Evolutionary conservation across 2,888 invertebrate species (phyloP).

Genomic region (Brachynemurus nebulosus): DNA sequence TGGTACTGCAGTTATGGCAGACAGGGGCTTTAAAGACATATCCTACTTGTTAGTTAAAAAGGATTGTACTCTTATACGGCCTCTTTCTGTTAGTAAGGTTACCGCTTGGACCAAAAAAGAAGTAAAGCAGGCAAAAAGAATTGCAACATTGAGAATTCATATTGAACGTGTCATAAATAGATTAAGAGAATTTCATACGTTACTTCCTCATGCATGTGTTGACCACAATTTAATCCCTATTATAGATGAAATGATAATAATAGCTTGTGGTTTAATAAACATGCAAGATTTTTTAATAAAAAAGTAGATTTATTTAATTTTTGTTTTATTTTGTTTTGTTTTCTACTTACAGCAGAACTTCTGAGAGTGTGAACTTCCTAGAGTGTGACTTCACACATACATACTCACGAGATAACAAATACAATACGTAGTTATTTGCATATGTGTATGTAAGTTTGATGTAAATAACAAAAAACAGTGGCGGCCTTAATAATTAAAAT

Average conservation of each 20-base stretch:
- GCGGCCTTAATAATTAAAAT: too few relatives aligned
- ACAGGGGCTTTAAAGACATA: constrained; percentile 1
- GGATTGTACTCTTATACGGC: not conserved
- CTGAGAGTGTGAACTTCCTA: too few relatives aligned
- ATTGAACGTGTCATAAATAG: constrained; percentile 11
- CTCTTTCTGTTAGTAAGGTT: not conserved
- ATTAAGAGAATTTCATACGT: constrained; percentile 10
- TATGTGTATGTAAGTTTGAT: too few relatives aligned
- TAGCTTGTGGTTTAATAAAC: constrained; percentile 4
- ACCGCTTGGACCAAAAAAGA: constrained; percentile 6
- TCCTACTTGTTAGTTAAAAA: not conserved
- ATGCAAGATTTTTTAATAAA: not conserved
- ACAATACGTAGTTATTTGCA: too few relatives aligned
- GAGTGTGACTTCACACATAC: too few relatives aligned
- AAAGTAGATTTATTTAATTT: not conserved
- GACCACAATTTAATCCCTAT: constrained; percentile 7
- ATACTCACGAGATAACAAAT: too few relatives aligned
- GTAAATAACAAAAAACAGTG: too few relatives aligned
- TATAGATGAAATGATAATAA: constrained; percentile 8
- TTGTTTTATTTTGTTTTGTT: constrained; percentile 3
- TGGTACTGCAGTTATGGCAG: not conserved
- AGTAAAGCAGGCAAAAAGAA: constrained; percentile 9
- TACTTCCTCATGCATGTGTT: constrained; percentile 7
- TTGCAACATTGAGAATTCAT: constrained; percentile 11
- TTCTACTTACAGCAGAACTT: too few relatives aligned